phyloP scores from a whole-genome alignment of 2,888 invertebrate genomes.

The Andrena dorsata region DNA sequence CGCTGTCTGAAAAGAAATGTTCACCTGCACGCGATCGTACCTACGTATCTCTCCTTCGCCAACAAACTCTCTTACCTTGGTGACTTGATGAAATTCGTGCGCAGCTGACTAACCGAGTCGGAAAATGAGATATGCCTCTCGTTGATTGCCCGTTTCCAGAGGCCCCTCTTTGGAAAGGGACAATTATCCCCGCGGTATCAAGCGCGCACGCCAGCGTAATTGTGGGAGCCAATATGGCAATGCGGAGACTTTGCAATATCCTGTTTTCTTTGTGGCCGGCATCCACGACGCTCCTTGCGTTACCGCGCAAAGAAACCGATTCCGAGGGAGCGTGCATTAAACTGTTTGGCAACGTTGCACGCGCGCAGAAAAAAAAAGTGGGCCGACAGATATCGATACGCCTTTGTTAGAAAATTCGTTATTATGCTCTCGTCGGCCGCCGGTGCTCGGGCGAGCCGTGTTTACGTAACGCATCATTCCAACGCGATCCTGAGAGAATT shows the following conservation, averaged over 20 bases:
- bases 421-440: slow-evolving; percentile 26
- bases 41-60: background rate
- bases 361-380: slow-evolving; percentile 13
- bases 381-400: slow-evolving; percentile 25
- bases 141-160: slow-evolving; percentile 18
- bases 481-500: slow-evolving; percentile 13
- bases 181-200: slow-evolving; percentile 46
- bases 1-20: background rate
- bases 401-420: slow-evolving; percentile 37
- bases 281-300: slow-evolving; percentile 17
- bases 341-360: background rate
- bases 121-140: slow-evolving; percentile 27
- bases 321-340: slow-evolving; percentile 12
- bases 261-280: slow-evolving; percentile 29
- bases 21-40: background rate
- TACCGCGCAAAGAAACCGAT: slow-evolving; percentile 28
- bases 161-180: slow-evolving; percentile 20
- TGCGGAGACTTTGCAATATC: slow-evolving; percentile 32
- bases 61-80: background rate
- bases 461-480: slow-evolving; percentile 14
- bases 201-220: slow-evolving; percentile 21
- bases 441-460: background rate
- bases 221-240: slow-evolving; percentile 25
- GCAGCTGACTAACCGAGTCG: slow-evolving; percentile 32
- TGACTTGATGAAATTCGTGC: slow-evolving; percentile 26